phyloP scores from a whole-genome alignment of 2,113 vertebrate genomes.

The Callocephalon fimbriatum region DNA sequence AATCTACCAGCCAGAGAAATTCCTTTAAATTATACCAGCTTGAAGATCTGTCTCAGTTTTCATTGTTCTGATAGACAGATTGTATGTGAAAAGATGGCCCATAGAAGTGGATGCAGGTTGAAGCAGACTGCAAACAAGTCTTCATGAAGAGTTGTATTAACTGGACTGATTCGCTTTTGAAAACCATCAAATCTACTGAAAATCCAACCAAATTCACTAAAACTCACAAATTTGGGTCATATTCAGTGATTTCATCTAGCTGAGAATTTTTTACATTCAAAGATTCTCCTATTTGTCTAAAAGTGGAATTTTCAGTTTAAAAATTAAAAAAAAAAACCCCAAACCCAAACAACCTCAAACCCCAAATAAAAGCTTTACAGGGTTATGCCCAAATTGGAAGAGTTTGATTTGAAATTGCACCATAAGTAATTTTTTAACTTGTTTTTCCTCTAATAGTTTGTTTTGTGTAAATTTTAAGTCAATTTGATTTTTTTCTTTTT shows the following conservation, averaged over 20 bases:
- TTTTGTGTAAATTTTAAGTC: neutral
- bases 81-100: neutral
- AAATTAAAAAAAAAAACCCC: neutral
- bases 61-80: neutral
- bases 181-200: neutral
- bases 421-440: neutral
- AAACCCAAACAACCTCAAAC: neutral
- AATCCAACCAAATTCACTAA: neutral
- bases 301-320: neutral
- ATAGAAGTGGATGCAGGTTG: neutral
- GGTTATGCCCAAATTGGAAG: neutral
- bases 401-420: neutral
- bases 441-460: neutral
- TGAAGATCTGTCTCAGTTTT: neutral
- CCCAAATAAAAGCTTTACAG: neutral
- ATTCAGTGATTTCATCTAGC: neutral
- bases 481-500: neutral
- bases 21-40: neutral
- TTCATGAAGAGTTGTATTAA: neutral
- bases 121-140: neutral
- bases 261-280: neutral
- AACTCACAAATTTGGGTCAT: neutral
- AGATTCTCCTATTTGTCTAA: neutral
- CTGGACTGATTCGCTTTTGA: neutral
- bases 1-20: neutral